phyloP scores from a whole-genome alignment of 2,888 invertebrate species.

The Gasteruption jaculator region DNA sequence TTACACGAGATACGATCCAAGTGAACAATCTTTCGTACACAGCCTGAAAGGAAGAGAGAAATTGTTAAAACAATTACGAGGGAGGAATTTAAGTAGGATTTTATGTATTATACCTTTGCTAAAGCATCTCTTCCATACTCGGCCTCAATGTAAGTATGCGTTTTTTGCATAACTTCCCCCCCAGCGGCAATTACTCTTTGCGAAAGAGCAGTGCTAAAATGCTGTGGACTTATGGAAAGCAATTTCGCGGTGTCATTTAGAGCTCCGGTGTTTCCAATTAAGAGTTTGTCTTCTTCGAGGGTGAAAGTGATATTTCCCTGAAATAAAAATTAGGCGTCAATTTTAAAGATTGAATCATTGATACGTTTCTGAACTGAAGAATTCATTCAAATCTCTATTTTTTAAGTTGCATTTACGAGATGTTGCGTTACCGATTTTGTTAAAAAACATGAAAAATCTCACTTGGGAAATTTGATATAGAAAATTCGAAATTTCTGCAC shows the following conservation, averaged over 20 bases:
- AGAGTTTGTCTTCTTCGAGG: conserved; percentile 58
- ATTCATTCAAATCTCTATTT: no score
- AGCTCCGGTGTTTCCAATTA: conserved; percentile 60
- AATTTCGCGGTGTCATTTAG: conserved; percentile 62
- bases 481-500: neutral
- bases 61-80: conserved; percentile 1
- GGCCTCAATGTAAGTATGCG: conserved; percentile 80
- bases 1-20: conserved; percentile 90
- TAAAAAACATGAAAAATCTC: no score
- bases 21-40: conserved; percentile 92
- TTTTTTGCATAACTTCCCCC: conserved; percentile 87
- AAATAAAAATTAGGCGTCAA: no score
- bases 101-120: conserved; percentile 64
- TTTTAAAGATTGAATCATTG: no score
- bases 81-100: neutral
- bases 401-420: no score
- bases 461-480: no score
- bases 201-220: conserved; percentile 72
- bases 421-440: no score
- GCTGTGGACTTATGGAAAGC: conserved; percentile 56
- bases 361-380: no score
- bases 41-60: conserved; percentile 56
- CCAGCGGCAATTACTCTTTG: conserved; percentile 89
- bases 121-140: conserved; percentile 87
- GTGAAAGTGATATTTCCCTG: conserved; percentile 63